A percentile compares a stretch with the other conserved stretches of the same genome.
phyloP scores from a whole-genome alignment of 2,888 invertebrate genomes.

The Palloptera scutellata region DNA sequence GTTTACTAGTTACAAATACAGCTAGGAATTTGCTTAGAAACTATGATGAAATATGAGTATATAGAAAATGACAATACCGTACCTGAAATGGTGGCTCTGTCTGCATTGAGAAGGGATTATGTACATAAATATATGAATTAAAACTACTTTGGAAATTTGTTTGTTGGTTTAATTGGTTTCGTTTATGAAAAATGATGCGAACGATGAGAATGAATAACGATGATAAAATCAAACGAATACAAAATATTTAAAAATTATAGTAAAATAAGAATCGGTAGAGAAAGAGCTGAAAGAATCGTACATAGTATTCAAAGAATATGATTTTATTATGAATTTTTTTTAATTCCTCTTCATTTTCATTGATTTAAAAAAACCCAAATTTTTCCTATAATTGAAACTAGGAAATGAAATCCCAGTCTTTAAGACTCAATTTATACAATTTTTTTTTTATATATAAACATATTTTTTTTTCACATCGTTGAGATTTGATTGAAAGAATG shows the following conservation, averaged over 20 bases:
- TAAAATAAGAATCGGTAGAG: not conserved
- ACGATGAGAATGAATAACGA: slow-evolving; percentile 15
- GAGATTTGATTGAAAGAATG: too few relatives aligned
- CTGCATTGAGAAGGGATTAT: slow-evolving; percentile 60
- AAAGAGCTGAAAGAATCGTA: not conserved
- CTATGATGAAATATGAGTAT: slow-evolving; percentile 11
- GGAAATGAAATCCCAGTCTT: too few relatives aligned
- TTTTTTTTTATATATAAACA: too few relatives aligned
- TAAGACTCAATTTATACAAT: too few relatives aligned
- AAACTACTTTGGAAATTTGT: slow-evolving; percentile 29
- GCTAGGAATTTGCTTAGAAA: slow-evolving; percentile 5
- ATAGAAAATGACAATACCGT: slow-evolving; percentile 47
- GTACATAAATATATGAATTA: slow-evolving; percentile 44
- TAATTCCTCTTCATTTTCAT: too few relatives aligned
- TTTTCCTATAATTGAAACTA: too few relatives aligned
- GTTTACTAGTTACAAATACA: not conserved
- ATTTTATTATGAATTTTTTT: too few relatives aligned
- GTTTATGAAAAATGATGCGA: slow-evolving; percentile 15
- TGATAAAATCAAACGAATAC: not conserved
- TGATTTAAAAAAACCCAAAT: too few relatives aligned
- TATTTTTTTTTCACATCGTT: too few relatives aligned
- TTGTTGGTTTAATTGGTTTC: slow-evolving; percentile 17
- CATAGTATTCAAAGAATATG: too few relatives aligned
- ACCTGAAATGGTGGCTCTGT: slow-evolving; percentile 64
- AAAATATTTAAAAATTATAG: not conserved